A percentile compares a stretch with the other conserved stretches of the same genome.
Evolutionary conservation across 1,140 invertebrate species (phyloP).

Genomic region (Heliothis subflexa): DNA sequence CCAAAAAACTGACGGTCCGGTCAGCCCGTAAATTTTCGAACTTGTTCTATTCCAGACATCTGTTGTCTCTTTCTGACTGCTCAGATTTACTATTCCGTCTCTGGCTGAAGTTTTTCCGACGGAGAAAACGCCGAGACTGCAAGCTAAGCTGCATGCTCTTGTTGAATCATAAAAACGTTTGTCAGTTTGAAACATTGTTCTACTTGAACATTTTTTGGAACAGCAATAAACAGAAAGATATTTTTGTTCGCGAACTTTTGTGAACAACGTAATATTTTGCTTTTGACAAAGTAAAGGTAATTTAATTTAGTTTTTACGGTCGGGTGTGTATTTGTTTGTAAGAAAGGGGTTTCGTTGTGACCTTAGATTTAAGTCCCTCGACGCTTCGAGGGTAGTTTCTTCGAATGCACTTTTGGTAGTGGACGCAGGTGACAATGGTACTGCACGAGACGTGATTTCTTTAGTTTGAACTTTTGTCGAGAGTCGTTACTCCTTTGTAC

Average conservation of each 20-base stretch:
- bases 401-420: conserved; percentile 39
- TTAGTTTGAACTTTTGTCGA: conserved; percentile 46
- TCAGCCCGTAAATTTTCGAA: conserved; percentile 48
- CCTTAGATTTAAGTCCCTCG: conserved; percentile 6
- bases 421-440: conserved; percentile 52
- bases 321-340: conserved; percentile 15
- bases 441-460: conserved; percentile 45
- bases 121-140: conserved; percentile 32
- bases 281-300: conserved; percentile 27
- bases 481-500: conserved; percentile 37
- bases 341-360: neutral
- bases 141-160: conserved; percentile 42
- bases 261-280: neutral
- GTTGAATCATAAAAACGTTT: conserved; percentile 42
- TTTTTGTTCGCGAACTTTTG: neutral
- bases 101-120: conserved; percentile 39
- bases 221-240: conserved; percentile 24
- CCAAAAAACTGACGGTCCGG: conserved; percentile 55
- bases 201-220: conserved; percentile 22
- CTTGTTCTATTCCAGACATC: conserved; percentile 53
- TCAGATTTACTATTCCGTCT: conserved; percentile 45
- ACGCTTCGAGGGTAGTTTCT: conserved; percentile 28
- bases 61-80: conserved; percentile 46
- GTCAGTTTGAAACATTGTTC: conserved; percentile 38
- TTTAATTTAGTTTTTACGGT: conserved; percentile 36